A percentile compares a stretch with the other conserved stretches of the same genome.
Conservation (phyloP, 2,113 vertebrate genomes). For the Propithecus coquereli region DNA sequence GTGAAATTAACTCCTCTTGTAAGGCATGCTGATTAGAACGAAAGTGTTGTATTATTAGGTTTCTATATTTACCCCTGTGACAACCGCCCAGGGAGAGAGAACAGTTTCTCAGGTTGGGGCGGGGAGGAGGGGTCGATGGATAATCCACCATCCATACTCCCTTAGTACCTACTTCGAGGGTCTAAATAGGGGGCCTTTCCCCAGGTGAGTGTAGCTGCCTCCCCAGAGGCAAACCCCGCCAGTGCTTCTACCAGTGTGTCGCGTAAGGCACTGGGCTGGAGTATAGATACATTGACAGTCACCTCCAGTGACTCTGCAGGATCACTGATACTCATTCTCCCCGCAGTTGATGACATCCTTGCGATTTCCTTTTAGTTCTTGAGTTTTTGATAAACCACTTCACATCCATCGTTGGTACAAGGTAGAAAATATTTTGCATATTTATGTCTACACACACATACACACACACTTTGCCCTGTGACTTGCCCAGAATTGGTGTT, state of each 20-base stretch:
- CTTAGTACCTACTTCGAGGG: neutral
- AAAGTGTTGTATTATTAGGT: neutral
- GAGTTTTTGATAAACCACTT: neutral
- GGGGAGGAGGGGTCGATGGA: neutral
- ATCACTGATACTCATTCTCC: neutral
- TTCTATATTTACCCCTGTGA: neutral
- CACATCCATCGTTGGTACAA: neutral
- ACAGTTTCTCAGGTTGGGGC: neutral
- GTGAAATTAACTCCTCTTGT: neutral
- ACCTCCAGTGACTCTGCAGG: accelerated
- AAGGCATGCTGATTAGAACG: neutral
- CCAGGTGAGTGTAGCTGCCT: neutral
- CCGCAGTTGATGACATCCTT: neutral
- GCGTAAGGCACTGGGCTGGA: accelerated
- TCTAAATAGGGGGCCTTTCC: neutral
- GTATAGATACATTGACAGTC: accelerated
- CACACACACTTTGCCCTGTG: neutral
- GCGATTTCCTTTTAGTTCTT: neutral
- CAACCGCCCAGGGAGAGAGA: too few species aligned
- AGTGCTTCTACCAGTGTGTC: neutral
- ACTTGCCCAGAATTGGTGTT: neutral
- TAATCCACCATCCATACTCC: neutral
- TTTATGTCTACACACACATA: neutral
- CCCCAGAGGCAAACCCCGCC: neutral
- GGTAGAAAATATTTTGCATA: neutral